Base-by-base conservation (phyloP, 2,797 vertebrate species). In the Vireo griseus region DNA sequence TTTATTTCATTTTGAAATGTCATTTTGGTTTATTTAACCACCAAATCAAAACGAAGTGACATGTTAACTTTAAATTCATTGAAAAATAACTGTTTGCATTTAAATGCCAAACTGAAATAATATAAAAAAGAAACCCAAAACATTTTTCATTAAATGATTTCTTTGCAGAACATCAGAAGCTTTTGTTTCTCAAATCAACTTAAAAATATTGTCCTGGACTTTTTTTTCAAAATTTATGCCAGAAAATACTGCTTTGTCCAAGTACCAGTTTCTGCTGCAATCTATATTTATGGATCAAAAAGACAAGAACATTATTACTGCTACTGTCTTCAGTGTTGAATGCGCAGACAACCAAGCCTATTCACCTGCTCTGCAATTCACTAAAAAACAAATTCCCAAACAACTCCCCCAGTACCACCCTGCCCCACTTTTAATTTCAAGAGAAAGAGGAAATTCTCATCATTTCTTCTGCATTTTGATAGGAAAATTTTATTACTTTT, bases 1-100 rank as follows among this genome's bases (percentile, higher is more conserved):
- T 92, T 94, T 85, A 92, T 90, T 95, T 92, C n/a, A 85, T 92
- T 90, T 90, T 85, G 45, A 95, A 92, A 91, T 96, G 77, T 93
- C 92, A 94, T 82, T 96, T 90, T 72, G 35, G 39, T 87, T 90
- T 92, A 92, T 94, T 90, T 84, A 92, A 63, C 42, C 11, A 5
- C 55, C 61, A 87, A 92, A 89, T 59, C 65, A 91, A 92, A 96
- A 81, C 0, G 3, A 94, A 93, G 22, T 86, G 86, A 92, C 88
- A 93, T 95, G 96, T 95, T 71, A 86, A 76, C 69, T 92, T 76
- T 2, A 79, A 94, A 90, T 78, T 80, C 66, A 63, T 78, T 67
- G 48, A 79, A 93, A 92, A 88, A 92, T 14, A 81, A 50, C 44
- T 92, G 24, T 81, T 78, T 86, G 52, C 48, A 90, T 76, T 86